Percentiles rank a stretch among this genome's conserved stretches.
Evolutionary conservation across 2,113 vertebrate species (phyloP).

Genomic region (Hirundichthys speculiger): DNA sequence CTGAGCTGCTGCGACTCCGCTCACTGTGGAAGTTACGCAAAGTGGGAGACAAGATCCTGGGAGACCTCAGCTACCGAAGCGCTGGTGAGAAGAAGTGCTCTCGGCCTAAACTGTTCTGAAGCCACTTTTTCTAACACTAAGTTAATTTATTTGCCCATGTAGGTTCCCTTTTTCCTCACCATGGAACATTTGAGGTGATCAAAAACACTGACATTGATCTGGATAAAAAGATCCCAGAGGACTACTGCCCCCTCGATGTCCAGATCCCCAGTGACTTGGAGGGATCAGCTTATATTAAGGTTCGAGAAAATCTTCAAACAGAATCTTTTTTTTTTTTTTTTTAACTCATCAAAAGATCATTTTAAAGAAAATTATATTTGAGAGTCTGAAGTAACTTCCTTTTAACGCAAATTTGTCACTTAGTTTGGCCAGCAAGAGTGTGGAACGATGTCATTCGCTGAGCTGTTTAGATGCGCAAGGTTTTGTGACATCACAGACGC

Average conservation of each 20-base stretch:
- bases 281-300: conserved; percentile 97
- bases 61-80: conserved; percentile 96
- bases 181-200: conserved; percentile 97
- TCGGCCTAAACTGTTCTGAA: too few species aligned
- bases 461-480: too few species aligned
- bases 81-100: conserved; percentile 81
- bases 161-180: conserved; percentile 97
- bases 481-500: too few species aligned
- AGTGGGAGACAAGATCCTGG: conserved; percentile 97
- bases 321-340: too few species aligned
- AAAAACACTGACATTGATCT: conserved; percentile 98
- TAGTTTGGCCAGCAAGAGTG: too few species aligned
- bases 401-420: too few species aligned
- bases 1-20: conserved; percentile 91
- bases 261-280: conserved; percentile 98
- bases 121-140: neutral
- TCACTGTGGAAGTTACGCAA: conserved; percentile 99
- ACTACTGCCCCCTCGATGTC: conserved; percentile 96
- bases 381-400: too few species aligned
- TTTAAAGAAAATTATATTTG: too few species aligned
- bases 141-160: neutral
- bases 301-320: conserved; percentile 50
- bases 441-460: too few species aligned
- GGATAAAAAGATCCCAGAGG: conserved; percentile 97
- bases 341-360: too few species aligned